Conservation (phyloP, 2,888 invertebrate species). For the Caenorhabditis zanzibari region DNA sequence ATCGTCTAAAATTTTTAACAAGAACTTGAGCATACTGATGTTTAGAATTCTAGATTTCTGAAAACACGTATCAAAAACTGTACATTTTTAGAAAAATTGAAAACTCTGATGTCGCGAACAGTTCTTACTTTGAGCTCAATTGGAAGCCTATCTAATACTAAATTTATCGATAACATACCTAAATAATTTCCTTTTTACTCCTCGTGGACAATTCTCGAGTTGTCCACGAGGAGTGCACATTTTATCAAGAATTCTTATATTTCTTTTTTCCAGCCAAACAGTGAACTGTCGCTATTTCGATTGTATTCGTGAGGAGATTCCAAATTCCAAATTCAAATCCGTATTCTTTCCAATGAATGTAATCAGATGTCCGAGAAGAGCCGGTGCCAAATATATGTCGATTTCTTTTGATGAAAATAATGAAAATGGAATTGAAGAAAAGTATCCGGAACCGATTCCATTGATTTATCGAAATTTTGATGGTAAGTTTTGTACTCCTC, state of each 20-base stretch:
- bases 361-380: conserved; percentile 34
- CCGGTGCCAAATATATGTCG: conserved; percentile 29
- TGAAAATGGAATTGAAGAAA: too few relatives aligned
- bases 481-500: neutral
- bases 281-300: conserved; percentile 31
- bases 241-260: too few relatives aligned
- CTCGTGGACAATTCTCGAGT: too few relatives aligned
- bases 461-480: conserved; percentile 33
- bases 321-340: conserved; percentile 21
- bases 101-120: neutral
- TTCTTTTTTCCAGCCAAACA: conserved; percentile 18
- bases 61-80: too few relatives aligned
- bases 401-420: conserved; percentile 5
- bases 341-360: conserved; percentile 51
- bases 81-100: too few relatives aligned
- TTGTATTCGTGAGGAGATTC: conserved; percentile 32
- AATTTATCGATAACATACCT: too few relatives aligned
- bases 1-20: too few relatives aligned
- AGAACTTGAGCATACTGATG: too few relatives aligned
- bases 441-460: conserved; percentile 37
- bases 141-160: neutral
- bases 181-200: too few relatives aligned
- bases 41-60: too few relatives aligned
- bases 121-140: too few relatives aligned
- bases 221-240: too few relatives aligned